Evolutionary conservation across 2,113 vertebrate species (phyloP), one percentile per base, ranked within the genome.

Genomic region (Penelope pileata): DNA sequence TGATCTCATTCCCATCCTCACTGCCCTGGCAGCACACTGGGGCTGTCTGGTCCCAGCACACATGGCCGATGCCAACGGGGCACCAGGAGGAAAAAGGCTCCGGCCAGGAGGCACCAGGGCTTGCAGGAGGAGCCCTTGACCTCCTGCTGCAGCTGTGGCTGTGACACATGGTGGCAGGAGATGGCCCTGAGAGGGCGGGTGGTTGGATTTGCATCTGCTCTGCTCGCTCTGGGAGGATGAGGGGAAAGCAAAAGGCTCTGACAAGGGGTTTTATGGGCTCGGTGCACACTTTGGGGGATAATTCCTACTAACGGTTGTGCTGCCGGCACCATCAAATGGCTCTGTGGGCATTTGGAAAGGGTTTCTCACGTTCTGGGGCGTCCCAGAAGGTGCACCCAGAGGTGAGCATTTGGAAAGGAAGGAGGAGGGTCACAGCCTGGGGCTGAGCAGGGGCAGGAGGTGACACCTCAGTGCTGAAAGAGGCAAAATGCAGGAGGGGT

Each of bases 1-100:
- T 97, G 97, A 98, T 97, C 96, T 76, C 94, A 98, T 97, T 97
- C 96, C 97, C 95, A 97, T 97, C 89, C 97, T 76, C 91, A 87
- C 86, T 9, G 97, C 92, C 95, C 96, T 94, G 94, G 97, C 95
- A 96, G 97, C 90, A 80, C 96, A 92, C 14, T 74, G 81, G 79
- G 95, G 78, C 94, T 67, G 68, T 64, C 91, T 91, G 93, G 76
- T 86, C 90, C 40, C 83, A 64, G 88, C 27, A 81, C 12, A 30
- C 10, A 27, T 19, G 83, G 88, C 60, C 7, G 14, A 68, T 73
- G 94, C 96, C 95, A 94, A 63, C 48, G 2, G 47, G 87, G 56
- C 78, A 74, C 24, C 2, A 1, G 22, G 75, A 90, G 22, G 42
- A 50, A 38, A 70, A 70, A 7, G 47, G 48, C 42, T 45, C 30